phyloP scores from a whole-genome alignment of 2,888 invertebrate species.

The Xestoiulus laeticollis region DNA sequence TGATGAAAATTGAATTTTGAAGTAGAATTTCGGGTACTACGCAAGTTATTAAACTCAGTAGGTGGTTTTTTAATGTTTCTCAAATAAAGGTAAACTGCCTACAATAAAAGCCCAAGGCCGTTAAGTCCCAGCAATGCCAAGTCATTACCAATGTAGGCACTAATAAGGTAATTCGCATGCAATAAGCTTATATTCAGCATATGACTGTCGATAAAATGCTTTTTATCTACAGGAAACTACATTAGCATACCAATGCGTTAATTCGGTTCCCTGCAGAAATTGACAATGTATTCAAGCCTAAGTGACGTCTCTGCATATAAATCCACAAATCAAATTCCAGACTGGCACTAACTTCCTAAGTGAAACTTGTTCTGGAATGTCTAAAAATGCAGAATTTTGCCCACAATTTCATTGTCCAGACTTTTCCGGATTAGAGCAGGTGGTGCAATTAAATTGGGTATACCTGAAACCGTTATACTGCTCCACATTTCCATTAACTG shows the following conservation, averaged over 20 bases:
- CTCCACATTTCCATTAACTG: background rate
- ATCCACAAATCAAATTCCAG: background rate
- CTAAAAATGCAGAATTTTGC: background rate
- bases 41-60: background rate
- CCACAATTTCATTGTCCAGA: background rate
- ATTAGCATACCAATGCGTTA: background rate
- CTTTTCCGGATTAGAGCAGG: background rate
- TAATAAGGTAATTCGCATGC: conserved; percentile 15
- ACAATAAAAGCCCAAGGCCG: background rate
- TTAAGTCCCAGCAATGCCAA: background rate
- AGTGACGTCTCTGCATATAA: background rate
- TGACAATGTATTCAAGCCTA: background rate
- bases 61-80: background rate
- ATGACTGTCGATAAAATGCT: background rate
- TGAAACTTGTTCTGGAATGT: background rate
- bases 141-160: background rate
- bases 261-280: background rate
- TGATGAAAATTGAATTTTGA: no score
- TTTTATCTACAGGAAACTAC: background rate
- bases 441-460: background rate
- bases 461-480: background rate
- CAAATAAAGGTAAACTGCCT: background rate
- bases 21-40: no score
- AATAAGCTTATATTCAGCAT: background rate
- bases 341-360: background rate